Percentiles rank a stretch among this genome's conserved stretches.
Conservation (phyloP, 2,797 vertebrate species). For the Dendrocincla fuliginosa region DNA sequence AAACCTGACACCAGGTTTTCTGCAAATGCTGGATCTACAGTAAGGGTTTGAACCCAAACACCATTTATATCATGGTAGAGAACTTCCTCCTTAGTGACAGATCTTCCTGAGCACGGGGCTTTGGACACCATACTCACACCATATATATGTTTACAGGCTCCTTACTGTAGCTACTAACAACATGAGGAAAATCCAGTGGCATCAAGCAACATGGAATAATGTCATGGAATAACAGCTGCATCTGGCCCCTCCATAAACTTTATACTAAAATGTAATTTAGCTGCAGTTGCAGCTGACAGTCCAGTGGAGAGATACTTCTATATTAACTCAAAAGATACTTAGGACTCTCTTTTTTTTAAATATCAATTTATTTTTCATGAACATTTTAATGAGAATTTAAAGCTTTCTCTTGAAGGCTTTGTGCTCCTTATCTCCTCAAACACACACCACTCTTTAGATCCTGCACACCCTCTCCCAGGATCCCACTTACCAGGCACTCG, state of each 20-base stretch:
- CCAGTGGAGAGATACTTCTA: not conserved
- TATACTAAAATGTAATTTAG: not conserved
- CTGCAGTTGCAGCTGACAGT: not conserved
- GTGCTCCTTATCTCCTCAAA: not conserved
- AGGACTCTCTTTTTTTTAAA: not conserved
- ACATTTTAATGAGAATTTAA: not conserved
- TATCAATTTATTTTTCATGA: not conserved
- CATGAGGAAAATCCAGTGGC: not conserved
- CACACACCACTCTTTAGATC: not conserved
- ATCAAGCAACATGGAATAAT: not conserved
- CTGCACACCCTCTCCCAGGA: not conserved
- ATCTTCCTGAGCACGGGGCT: rapidly evolving
- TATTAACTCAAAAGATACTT: not conserved
- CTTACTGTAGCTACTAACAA: not conserved
- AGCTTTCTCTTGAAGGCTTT: not conserved
- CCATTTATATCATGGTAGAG: not conserved
- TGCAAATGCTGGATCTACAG: not conserved
- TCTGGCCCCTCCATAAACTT: not conserved
- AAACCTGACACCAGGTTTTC: not conserved
- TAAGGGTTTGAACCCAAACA: not conserved
- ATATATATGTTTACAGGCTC: not conserved
- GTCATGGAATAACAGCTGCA: not conserved
- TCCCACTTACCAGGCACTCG: slow-evolving; percentile 91
- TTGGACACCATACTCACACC: rapidly evolving
- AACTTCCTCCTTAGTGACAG: not conserved